Evolutionary conservation across 2,888 invertebrate species (phyloP).

Genomic region (Drosophila multiciliata): DNA sequence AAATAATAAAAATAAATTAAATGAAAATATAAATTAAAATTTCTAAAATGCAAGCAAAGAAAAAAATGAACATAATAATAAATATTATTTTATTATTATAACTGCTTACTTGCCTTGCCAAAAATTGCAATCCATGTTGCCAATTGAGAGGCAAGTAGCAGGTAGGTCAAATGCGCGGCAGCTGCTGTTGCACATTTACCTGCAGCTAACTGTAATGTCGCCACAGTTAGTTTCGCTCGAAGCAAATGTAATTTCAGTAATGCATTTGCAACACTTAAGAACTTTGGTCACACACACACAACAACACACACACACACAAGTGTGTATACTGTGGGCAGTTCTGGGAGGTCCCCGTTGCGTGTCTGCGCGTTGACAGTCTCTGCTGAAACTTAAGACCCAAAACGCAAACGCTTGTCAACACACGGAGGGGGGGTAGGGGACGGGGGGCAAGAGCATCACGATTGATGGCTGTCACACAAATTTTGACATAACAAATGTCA

Average conservation of each 20-base stretch:
- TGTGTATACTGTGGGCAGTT: constrained; percentile 16
- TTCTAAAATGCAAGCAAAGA: constrained; percentile 5
- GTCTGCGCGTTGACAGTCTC: constrained; percentile 44
- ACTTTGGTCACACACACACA: constrained; percentile 6
- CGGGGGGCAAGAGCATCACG: constrained; percentile 34
- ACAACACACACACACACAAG: neutral
- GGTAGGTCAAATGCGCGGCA: constrained; percentile 15
- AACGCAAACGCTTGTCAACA: constrained; percentile 65
- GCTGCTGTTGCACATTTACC: constrained; percentile 4
- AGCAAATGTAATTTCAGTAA: constrained; percentile 56
- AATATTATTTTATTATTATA: constrained; percentile 53
- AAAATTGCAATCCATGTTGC: constrained; percentile 46
- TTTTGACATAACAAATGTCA: constrained; percentile 79
- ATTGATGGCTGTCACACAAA: constrained; percentile 77
- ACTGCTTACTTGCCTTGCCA: constrained; percentile 21
- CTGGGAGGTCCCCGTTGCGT: constrained; percentile 70
- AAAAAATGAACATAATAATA: constrained; percentile 20
- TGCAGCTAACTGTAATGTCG: neutral
- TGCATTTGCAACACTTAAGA: constrained; percentile 70
- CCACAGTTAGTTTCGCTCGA: constrained; percentile 34
- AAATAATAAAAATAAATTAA: constrained; percentile 2
- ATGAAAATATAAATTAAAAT: constrained; percentile 21
- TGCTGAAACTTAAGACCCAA: constrained; percentile 46
- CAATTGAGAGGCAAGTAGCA: constrained; percentile 64
- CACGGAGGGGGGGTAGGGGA: constrained; percentile 1